Conservation (phyloP, 2,888 invertebrate species). For the Pandemis cinnamomeana region DNA sequence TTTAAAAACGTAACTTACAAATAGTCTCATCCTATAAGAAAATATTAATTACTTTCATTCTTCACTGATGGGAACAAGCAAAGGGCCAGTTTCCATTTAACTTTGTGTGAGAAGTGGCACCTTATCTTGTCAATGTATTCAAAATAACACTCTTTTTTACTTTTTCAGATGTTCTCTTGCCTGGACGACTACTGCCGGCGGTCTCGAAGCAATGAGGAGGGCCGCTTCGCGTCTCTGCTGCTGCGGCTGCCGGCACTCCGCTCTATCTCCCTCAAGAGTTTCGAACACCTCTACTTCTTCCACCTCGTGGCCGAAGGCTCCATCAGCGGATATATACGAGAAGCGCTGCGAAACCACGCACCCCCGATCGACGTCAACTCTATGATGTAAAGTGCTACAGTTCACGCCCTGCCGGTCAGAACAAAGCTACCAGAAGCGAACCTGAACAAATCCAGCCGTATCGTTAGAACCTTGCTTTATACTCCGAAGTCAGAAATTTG, state of each 20-base stretch:
- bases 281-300: conserved; percentile 97
- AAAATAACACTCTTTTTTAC: no score
- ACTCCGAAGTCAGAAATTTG: no score
- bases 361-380: conserved; percentile 74
- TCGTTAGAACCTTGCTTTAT: no score
- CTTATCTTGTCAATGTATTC: no score
- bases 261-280: conserved; percentile 96
- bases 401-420: background rate
- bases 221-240: conserved; percentile 97
- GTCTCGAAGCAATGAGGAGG: conserved; percentile 95
- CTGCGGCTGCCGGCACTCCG: conserved; percentile 94
- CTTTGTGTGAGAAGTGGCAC: no score
- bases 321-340: conserved; percentile 93
- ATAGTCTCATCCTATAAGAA: no score
- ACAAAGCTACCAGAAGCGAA: background rate
- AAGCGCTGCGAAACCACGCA: conserved; percentile 88
- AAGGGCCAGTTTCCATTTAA: no score
- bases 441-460: background rate
- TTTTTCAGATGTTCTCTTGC: conserved; percentile 90
- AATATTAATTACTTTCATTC: no score
- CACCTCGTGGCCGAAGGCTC: conserved; percentile 94
- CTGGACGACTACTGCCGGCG: conserved; percentile 97
- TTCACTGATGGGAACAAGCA: no score
- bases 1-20: no score
- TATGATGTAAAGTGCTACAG: conserved; percentile 55